A percentile compares a stretch with the other conserved stretches of the same genome.
These are phyloP conservation scores for Monochamus saltuarius DNA, from an alignment of 1,140 invertebrate species.

Conservation along the genomic window DNA sequence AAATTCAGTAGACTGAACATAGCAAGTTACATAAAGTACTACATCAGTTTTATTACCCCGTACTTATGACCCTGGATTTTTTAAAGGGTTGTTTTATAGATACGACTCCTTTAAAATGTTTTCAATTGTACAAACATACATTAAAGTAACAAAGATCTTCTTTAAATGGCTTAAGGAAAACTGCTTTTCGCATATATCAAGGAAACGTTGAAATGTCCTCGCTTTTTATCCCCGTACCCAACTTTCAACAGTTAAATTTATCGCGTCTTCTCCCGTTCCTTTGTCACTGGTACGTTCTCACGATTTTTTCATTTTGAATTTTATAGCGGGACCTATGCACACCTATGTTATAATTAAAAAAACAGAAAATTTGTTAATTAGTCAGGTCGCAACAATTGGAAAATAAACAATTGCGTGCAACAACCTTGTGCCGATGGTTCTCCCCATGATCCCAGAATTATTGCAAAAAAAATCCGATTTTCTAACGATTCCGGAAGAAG, in stretches of 20 bases:
- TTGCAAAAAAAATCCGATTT: no score
- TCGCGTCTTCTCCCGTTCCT: conserved; percentile 10
- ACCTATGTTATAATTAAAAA: no score
- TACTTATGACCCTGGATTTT: conserved; percentile 22
- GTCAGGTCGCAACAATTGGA: no score
- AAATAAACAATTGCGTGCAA: no score
- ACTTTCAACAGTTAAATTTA: conserved; percentile 24
- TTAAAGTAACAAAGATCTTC: conserved; percentile 33
- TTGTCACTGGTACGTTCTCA: conserved; percentile 3
- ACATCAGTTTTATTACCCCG: conserved; percentile 14
- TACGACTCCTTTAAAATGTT: conserved; percentile 29
- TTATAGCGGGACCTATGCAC: no score
- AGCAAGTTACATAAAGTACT: conserved; percentile 8
- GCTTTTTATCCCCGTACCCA: conserved; percentile 17
- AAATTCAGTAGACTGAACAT: conserved; percentile 5
- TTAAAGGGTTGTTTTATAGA: conserved; percentile 27
- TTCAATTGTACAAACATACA: conserved; percentile 32
- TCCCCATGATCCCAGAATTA: no score
- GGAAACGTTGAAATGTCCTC: conserved; percentile 15
- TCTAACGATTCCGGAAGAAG: no score
- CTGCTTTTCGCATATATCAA: conserved; percentile 33
- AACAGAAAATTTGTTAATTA: no score
- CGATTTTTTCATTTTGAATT: no score
- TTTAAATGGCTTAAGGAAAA: conserved; percentile 30
- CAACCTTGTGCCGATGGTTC: no score